Conservation (phyloP, 2,113 vertebrate species). For the Mirounga angustirostris region DNA sequence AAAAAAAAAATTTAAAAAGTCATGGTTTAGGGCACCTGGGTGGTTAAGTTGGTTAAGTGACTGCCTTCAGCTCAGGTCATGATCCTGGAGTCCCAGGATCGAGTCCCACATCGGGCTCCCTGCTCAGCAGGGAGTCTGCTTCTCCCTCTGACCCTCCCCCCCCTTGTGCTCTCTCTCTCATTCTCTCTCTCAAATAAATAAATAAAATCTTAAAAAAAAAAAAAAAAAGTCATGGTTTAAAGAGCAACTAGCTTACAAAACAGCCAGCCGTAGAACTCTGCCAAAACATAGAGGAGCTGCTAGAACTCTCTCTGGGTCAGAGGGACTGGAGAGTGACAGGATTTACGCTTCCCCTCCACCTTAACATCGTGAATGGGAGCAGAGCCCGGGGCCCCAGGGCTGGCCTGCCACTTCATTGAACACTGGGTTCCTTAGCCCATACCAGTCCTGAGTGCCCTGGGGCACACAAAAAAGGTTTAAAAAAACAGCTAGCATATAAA, state of each 20-base stretch:
- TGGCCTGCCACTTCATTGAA: not conserved
- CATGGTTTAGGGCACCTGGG: not conserved
- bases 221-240: not conserved
- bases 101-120: too few relatives aligned
- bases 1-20: too few relatives aligned
- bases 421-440: not conserved
- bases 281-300: not conserved
- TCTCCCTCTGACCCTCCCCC: too few relatives aligned
- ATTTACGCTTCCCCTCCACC: not conserved
- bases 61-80: too few relatives aligned
- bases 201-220: not conserved
- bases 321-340: not conserved
- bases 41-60: too few relatives aligned
- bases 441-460: not conserved
- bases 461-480: not conserved
- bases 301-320: not conserved
- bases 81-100: too few relatives aligned
- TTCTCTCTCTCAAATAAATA: too few relatives aligned
- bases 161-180: too few relatives aligned
- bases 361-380: not conserved
- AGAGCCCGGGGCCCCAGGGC: not conserved
- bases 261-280: not conserved
- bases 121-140: too few relatives aligned
- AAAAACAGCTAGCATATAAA: not conserved
- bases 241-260: not conserved